These are phyloP conservation scores for Oreochromis mossambicus DNA, from an alignment of 2,797 vertebrate species.

Conservation along the genomic window DNA sequence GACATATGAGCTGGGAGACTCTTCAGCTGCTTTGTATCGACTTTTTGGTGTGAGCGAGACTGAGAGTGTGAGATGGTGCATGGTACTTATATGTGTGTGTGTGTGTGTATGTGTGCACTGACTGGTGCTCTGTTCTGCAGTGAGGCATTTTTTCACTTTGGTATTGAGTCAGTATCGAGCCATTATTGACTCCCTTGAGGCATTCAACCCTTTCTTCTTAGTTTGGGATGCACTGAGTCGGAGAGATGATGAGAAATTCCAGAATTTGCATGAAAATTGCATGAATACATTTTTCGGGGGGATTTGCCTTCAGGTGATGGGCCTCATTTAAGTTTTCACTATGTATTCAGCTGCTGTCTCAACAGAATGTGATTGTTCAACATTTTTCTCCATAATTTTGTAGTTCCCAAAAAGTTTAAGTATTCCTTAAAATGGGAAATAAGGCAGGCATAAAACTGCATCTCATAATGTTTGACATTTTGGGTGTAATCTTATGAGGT, in stretches of 20 bases:
- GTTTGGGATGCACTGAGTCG: constrained; percentile 48
- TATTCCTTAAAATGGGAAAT: background rate
- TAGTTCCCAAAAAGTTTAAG: background rate
- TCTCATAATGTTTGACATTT: background rate
- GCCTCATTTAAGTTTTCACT: background rate
- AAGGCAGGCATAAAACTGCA: background rate
- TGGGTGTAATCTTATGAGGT: background rate
- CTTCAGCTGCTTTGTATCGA: constrained; percentile 56
- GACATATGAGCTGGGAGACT: constrained; percentile 54
- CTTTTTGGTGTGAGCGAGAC: constrained; percentile 5
- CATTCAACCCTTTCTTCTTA: constrained; percentile 41
- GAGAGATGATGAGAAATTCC: background rate
- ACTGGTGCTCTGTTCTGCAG: constrained; percentile 10
- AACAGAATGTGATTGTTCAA: constrained; percentile 21
- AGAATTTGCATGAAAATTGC: constrained; percentile 51
- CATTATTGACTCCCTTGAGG: constrained; percentile 59
- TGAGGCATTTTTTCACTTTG: constrained; percentile 31
- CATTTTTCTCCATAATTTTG: background rate
- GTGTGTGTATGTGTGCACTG: background rate
- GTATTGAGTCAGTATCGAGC: constrained; percentile 55
- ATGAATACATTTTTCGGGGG: constrained; percentile 24
- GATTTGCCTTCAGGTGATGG: constrained; percentile 9
- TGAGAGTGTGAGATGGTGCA: background rate
- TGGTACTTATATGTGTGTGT: constrained; percentile 1
- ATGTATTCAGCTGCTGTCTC: constrained; percentile 16